Base-by-base conservation (phyloP, 2,888 invertebrate species). In the Sialis lutaria region DNA sequence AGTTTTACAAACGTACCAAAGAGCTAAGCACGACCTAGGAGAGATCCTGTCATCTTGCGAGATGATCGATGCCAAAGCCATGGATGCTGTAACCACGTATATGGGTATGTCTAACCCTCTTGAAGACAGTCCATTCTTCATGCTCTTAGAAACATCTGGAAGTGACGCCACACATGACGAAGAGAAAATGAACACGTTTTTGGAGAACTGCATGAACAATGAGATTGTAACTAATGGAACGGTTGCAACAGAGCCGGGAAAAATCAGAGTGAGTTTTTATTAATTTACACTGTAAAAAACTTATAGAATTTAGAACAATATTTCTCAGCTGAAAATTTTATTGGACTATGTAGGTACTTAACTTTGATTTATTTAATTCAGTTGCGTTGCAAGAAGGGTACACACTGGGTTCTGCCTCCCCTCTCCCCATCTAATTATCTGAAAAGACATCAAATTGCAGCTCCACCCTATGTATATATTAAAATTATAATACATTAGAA, bases 11-110 rank as follows among this genome's bases (percentile, higher is more conserved):
- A 75, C 88, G 0, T 86, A 82, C 59, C 70, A 74, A 53, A 68
- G 75, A 51, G 88, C 92, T 0, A 88, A 83, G 62, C 64, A 64
- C 1, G 74, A 78, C 30, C 67, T 95, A 8, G 87, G 84, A 1
- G 96, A 97, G 69, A 87, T 93, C 52, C 64, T 98, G 39, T 95
- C 96, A 5, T 91, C 96, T 0, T 96, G 90, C 67, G 98, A 98
- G 70, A 77, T 97, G 72, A 83, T 97, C 50, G 97, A 98, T 64
- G 69, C 70, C 8, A 64, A 66, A 40, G 77, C 89, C 0, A 69
- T 96, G 57, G 72, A 73, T n/a, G 70, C 76, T 35, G 77, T 80
- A 0, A 69, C 73, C 1, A 62, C 69, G 40, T 75, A 82, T 58
- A 72, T 78, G 45, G 72, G 74, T 7, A 54, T 82, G 34, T 70